Conservation (phyloP, 1,140 invertebrate genomes). For the Drosophila ercepeae region DNA sequence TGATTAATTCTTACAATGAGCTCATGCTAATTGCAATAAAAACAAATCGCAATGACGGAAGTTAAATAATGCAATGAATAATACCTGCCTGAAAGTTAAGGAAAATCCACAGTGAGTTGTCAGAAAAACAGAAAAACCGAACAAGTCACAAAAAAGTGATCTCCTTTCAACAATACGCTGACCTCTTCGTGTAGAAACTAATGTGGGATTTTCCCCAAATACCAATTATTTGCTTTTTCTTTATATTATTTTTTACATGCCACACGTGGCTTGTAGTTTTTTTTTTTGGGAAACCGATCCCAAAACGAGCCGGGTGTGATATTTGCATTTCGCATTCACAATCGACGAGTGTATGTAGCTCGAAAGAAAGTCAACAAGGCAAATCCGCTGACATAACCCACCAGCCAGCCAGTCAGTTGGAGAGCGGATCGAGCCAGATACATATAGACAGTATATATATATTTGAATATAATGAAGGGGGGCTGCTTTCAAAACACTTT, state of each 20-base stretch:
- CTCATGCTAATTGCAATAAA: constrained; percentile 31
- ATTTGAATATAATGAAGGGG: not conserved
- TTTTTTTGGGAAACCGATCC: constrained; percentile 6
- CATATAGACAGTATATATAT: not conserved
- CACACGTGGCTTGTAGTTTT: constrained; percentile 37
- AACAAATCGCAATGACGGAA: constrained; percentile 25
- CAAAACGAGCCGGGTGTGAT: constrained; percentile 20
- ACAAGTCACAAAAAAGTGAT: constrained; percentile 8
- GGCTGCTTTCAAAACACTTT: constrained; percentile 62
- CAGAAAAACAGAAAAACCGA: constrained; percentile 22
- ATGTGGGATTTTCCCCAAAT: constrained; percentile 25
- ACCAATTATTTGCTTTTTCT: constrained; percentile 21
- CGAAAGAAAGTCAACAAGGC: constrained; percentile 76
- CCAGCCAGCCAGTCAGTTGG: not conserved
- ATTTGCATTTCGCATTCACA: constrained; percentile 69
- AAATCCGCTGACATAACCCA: constrained; percentile 66
- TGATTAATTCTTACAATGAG: constrained; percentile 16
- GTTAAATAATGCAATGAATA: constrained; percentile 15
- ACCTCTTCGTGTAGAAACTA: constrained; percentile 25
- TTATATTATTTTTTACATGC: constrained; percentile 13
- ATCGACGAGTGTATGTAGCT: constrained; percentile 27
- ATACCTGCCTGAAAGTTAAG: constrained; percentile 2
- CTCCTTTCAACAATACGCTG: constrained; percentile 18
- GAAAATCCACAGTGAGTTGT: constrained; percentile 27
- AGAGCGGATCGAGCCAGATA: constrained; percentile 13